Conservation (phyloP, 2,888 invertebrate genomes). For the Spodoptera picta region DNA sequence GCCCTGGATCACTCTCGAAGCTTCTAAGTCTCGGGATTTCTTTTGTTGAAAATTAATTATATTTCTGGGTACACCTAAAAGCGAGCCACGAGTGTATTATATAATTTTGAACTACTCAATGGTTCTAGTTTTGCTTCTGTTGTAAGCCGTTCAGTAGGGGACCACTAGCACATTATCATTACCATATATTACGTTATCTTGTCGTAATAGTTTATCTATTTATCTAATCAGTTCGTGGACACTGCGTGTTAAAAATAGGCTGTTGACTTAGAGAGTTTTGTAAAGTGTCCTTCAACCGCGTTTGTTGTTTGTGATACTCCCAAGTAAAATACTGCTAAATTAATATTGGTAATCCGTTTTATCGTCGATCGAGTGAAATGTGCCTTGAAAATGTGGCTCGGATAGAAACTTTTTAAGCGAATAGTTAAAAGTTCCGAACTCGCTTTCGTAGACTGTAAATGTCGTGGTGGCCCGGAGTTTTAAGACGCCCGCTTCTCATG, state of each 20-base stretch:
- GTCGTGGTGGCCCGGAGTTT: too few relatives aligned
- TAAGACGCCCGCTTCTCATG: too few relatives aligned
- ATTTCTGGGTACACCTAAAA: slow-evolving; percentile 11
- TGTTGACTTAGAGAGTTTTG: slow-evolving; percentile 5
- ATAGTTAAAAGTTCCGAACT: slow-evolving; percentile 25
- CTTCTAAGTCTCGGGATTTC: slow-evolving; percentile 19
- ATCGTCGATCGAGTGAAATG: slow-evolving; percentile 8
- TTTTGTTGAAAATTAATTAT: slow-evolving; percentile 32
- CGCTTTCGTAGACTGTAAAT: slow-evolving; percentile 9
- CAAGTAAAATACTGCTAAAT: slow-evolving; percentile 1
- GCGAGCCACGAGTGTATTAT: slow-evolving; percentile 5
- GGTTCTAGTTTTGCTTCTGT: not conserved
- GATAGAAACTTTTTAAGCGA: slow-evolving; percentile 13
- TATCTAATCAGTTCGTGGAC: slow-evolving; percentile 28
- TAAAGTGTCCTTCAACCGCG: slow-evolving; percentile 4
- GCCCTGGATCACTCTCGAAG: slow-evolving; percentile 24
- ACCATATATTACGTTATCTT: slow-evolving; percentile 2
- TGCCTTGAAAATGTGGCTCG: slow-evolving; percentile 9
- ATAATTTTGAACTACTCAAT: not conserved
- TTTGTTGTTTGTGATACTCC: not conserved
- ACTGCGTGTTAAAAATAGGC: slow-evolving; percentile 8
- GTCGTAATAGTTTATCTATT: slow-evolving; percentile 12
- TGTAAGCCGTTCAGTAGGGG: not conserved
- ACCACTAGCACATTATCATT: too few relatives aligned
- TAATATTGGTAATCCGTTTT: slow-evolving; percentile 15